These are phyloP conservation scores for Sebastes glaucus DNA, from an alignment of 2,797 vertebrate genomes.

Conservation along the genomic window DNA sequence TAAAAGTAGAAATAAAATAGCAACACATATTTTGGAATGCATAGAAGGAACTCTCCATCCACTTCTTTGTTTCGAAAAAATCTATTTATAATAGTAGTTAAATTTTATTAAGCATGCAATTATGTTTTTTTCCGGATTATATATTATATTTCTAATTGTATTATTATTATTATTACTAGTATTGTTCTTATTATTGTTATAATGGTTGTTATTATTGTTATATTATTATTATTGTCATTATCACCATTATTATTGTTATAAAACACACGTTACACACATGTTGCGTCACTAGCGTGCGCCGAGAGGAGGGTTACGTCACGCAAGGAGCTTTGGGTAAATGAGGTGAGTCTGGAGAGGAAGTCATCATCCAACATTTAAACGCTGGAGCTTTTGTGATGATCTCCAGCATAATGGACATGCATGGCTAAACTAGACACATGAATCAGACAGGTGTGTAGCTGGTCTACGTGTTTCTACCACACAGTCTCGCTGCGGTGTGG, in stretches of 20 bases:
- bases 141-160: too few relatives aligned
- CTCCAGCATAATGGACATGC: neutral
- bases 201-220: too few relatives aligned
- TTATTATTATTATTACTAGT: too few relatives aligned
- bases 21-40: too few relatives aligned
- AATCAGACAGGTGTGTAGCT: neutral
- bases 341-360: conserved; percentile 46
- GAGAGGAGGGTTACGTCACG: neutral
- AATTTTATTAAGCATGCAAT: neutral
- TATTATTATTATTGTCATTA: too few relatives aligned
- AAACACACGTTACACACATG: conserved; percentile 20
- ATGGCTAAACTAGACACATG: neutral
- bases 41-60: neutral
- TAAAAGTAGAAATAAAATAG: neutral
- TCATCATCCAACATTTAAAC: conserved; percentile 36
- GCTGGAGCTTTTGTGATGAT: neutral
- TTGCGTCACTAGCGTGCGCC: conserved; percentile 76
- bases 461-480: neutral
- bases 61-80: neutral
- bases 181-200: neutral
- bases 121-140: neutral
- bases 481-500: neutral
- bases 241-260: neutral
- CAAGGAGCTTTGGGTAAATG: conserved; percentile 37
- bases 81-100: neutral